Percentiles rank a stretch among this genome's conserved stretches.
These are phyloP conservation scores for Oceanodroma tethys DNA, from an alignment of 2,113 vertebrate species.

Conservation along the genomic window DNA sequence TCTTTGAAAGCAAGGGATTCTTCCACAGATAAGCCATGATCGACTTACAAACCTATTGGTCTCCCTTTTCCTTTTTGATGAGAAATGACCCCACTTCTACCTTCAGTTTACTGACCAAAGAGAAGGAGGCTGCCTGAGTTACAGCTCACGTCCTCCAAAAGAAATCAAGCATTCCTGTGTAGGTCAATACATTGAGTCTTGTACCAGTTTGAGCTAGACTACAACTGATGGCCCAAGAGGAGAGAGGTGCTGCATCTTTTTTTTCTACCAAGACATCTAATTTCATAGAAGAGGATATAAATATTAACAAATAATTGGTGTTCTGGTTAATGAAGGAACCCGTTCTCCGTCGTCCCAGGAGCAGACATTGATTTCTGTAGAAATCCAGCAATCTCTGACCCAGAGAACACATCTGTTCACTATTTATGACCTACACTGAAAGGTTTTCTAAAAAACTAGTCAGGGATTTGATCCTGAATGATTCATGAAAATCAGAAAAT, in stretches of 20 bases:
- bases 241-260: background rate
- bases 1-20: background rate
- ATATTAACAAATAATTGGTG: background rate
- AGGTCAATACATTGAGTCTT: background rate
- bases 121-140: background rate
- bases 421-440: background rate
- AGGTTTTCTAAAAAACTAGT: background rate
- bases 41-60: background rate
- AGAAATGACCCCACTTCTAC: background rate
- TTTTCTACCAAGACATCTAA: background rate
- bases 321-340: background rate
- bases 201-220: background rate
- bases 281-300: background rate
- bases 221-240: background rate
- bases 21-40: background rate
- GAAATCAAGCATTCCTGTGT: background rate
- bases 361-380: background rate
- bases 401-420: background rate
- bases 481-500: constrained; percentile 20
- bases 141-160: background rate
- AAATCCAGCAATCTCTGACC: background rate
- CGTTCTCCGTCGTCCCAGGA: background rate
- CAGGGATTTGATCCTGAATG: background rate
- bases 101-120: background rate
- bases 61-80: background rate